These are phyloP conservation scores for Coturnix japonica DNA, from an alignment of 2,113 vertebrate genomes.

Conservation along the genomic window DNA sequence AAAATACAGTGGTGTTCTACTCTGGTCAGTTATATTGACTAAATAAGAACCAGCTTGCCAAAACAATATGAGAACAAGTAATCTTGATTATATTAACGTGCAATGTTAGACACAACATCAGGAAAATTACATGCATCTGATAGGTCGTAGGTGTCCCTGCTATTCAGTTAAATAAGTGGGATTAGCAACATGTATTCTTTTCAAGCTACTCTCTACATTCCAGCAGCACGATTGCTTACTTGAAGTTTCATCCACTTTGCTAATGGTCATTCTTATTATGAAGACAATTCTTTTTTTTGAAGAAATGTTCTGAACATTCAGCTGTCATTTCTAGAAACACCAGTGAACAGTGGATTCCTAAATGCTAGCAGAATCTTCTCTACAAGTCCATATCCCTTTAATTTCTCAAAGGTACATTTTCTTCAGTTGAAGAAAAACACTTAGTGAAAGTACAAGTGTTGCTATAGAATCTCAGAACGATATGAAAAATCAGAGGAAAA, in stretches of 20 bases:
- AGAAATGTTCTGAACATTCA: neutral
- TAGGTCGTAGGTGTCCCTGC: neutral
- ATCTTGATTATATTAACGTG: neutral
- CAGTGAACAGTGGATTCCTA: neutral
- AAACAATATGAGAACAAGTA: neutral
- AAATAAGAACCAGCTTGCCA: neutral
- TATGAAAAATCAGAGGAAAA: neutral
- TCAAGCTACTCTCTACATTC: neutral
- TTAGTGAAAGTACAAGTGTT: neutral
- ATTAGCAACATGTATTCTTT: neutral
- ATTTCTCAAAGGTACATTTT: neutral
- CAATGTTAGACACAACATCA: neutral
- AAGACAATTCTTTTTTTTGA: neutral
- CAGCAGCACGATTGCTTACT: neutral
- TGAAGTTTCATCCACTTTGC: neutral
- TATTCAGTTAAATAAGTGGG: neutral
- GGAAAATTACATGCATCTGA: neutral
- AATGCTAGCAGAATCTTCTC: neutral
- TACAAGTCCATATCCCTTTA: accelerated
- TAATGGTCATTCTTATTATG: neutral
- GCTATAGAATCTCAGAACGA: neutral
- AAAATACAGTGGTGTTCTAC: neutral
- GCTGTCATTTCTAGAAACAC: neutral
- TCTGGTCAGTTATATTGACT: neutral
- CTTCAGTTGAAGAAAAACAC: neutral